Percentiles rank a stretch among this genome's conserved stretches.
phyloP scores from a whole-genome alignment of 2,113 vertebrate genomes.

The Chlamydotis undulata region DNA sequence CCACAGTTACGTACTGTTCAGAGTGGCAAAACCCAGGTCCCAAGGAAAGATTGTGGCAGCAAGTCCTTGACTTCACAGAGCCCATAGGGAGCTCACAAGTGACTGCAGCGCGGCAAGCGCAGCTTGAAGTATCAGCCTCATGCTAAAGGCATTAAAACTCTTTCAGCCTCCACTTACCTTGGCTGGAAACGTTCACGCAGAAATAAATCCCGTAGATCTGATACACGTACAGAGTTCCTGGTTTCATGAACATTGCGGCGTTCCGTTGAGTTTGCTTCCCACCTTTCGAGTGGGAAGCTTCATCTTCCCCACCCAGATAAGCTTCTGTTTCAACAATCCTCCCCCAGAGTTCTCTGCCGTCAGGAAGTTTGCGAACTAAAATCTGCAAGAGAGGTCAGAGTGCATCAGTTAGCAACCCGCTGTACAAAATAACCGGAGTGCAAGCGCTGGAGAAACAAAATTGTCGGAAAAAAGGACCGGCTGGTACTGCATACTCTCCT shows the following conservation, averaged over 20 bases:
- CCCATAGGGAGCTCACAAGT: not conserved
- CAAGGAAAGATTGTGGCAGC: not conserved
- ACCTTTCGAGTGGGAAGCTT: conserved; percentile 91
- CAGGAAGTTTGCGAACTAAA: conserved; percentile 82
- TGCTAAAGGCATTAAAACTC: not conserved
- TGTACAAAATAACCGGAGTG: not conserved
- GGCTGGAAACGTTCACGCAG: conserved; percentile 94
- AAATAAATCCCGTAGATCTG: conserved; percentile 93
- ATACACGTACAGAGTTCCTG: conserved; percentile 94
- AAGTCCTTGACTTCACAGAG: not conserved
- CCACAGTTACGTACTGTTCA: not conserved
- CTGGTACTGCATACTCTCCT: not conserved
- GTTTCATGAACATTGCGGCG: conserved; percentile 93
- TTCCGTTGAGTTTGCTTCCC: conserved; percentile 91
- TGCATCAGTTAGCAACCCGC: not conserved
- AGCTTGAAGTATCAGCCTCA: not conserved
- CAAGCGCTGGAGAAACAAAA: not conserved
- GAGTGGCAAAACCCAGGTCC: not conserved
- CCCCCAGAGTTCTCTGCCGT: conserved; percentile 86
- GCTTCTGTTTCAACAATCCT: conserved; percentile 95
- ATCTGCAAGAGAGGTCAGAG: conserved; percentile 76
- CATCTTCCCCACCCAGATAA: conserved; percentile 92
- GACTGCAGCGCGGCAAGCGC: not conserved
- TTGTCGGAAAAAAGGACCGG: not conserved
- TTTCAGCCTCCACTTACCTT: conserved; percentile 76